Evolutionary conservation across 2,888 invertebrate genomes (phyloP).

Genomic region (Drosophila seclusa): DNA sequence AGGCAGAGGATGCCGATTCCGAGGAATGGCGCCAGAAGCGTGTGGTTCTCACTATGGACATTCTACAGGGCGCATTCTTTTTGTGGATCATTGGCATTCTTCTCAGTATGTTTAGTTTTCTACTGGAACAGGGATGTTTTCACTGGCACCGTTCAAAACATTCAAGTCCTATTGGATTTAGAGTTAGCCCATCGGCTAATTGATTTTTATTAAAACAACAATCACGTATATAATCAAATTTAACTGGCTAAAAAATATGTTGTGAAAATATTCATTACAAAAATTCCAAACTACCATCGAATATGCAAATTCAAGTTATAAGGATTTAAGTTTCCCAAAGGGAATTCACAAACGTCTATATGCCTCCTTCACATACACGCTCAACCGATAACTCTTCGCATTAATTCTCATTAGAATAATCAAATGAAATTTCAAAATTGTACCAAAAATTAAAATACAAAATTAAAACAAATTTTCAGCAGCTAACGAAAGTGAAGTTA

Average conservation of each 20-base stretch:
- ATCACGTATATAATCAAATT: neutral
- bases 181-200: neutral
- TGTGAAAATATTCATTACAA: neutral
- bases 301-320: neutral
- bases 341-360: neutral
- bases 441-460: conserved; percentile 32
- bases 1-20: conserved; percentile 33
- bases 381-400: neutral
- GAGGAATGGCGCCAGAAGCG: conserved; percentile 47
- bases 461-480: conserved; percentile 9
- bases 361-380: too few relatives aligned
- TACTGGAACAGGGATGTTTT: conserved; percentile 43
- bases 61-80: conserved; percentile 82
- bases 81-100: conserved; percentile 78
- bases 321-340: neutral
- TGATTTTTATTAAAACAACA: neutral
- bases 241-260: neutral
- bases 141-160: neutral
- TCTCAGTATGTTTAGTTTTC: conserved; percentile 63
- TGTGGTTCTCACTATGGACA: conserved; percentile 76
- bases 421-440: conserved; percentile 22
- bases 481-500: conserved; percentile 1
- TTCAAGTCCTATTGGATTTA: neutral
- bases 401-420: conserved; percentile 17
- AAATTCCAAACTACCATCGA: neutral